These are phyloP conservation scores for Drosophila monieri DNA, from an alignment of 2,888 invertebrate genomes.

Conservation along the genomic window DNA sequence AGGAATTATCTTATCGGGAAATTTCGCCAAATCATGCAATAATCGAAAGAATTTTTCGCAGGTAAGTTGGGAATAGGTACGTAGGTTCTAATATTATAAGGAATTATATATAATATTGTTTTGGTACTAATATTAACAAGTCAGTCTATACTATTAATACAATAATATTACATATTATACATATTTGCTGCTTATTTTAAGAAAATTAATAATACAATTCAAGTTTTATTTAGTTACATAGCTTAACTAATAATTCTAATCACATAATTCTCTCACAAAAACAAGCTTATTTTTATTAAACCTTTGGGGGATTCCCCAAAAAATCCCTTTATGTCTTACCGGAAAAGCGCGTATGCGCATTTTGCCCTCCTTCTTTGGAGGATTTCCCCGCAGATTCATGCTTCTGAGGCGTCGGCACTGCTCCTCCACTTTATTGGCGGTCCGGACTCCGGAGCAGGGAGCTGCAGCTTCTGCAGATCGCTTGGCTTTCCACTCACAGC, in stretches of 20 bases:
- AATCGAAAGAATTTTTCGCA: constrained; percentile 6
- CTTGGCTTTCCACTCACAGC: neutral
- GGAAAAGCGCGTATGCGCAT: constrained; percentile 99
- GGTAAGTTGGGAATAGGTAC: neutral
- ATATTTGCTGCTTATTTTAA: too few relatives aligned
- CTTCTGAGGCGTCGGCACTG: constrained; percentile 80
- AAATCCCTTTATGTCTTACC: constrained; percentile 87
- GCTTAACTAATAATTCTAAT: too few relatives aligned
- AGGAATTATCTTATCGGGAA: constrained; percentile 25
- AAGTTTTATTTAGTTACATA: too few relatives aligned
- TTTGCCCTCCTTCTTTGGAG: constrained; percentile 96
- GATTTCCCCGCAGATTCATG: constrained; percentile 84
- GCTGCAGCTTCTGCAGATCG: constrained; percentile 19
- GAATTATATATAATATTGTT: neutral
- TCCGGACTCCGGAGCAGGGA: constrained; percentile 43
- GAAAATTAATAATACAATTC: too few relatives aligned
- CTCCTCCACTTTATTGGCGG: constrained; percentile 77
- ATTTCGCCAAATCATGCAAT: constrained; percentile 28
- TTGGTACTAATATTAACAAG: too few relatives aligned
- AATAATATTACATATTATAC: too few relatives aligned
- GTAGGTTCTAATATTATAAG: neutral
- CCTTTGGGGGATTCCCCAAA: neutral
- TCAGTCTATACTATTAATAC: too few relatives aligned
- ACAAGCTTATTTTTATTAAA: too few relatives aligned
- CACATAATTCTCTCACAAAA: too few relatives aligned